Base-by-base conservation (phyloP, 2,888 invertebrate species). In the Atethmia centrago region DNA sequence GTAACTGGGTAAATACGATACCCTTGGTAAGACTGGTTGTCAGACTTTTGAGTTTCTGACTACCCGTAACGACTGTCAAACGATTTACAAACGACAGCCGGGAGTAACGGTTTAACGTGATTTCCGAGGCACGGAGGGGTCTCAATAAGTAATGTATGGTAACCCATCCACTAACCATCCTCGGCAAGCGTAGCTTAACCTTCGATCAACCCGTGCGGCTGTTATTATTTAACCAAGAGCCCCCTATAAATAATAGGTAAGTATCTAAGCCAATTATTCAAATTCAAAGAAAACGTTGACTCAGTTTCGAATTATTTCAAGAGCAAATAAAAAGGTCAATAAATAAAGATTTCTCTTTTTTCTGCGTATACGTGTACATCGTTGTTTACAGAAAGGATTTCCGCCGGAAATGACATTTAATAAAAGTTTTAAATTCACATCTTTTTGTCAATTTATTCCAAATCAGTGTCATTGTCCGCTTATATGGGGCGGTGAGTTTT, bases 341-440 rank as follows among this genome's bases (percentile, higher is more conserved):
- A 64, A 14, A 62, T 42, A 66, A 63, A 59, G 36, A 62, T 73
- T 59, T 73, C 36, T 64, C 16, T 36, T 58, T 68, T 62, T 67
- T 75, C 51, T 66, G 61, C n/a, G 58, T 56, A 69, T 53, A 36
- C 4, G 36, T 45, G 63, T 51, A 59, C 36, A 36, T 36, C 36
- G 4, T 36, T 36, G 31, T 71, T 61, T 19, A 19, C 67, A 63
- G 25, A 69, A 53, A 65, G n/a, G 3, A 3, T 72, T 76, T 82
- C 82, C 82, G 85, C 21, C 66, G 75, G 85, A 83, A 79, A 40
- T 81, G 79, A 64, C 76, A 72, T 77, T 80, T 65, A 61, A 63
- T 31, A 64, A 62, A 74, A 56, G 40, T 21, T 66, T 51, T 70
- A 74, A 73, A 75, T 53, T 82, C 82, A 49, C 65, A 83, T 76